These are phyloP conservation scores for Paracyclopina nana DNA, from an alignment of 1,140 invertebrate species.

Conservation along the genomic window DNA sequence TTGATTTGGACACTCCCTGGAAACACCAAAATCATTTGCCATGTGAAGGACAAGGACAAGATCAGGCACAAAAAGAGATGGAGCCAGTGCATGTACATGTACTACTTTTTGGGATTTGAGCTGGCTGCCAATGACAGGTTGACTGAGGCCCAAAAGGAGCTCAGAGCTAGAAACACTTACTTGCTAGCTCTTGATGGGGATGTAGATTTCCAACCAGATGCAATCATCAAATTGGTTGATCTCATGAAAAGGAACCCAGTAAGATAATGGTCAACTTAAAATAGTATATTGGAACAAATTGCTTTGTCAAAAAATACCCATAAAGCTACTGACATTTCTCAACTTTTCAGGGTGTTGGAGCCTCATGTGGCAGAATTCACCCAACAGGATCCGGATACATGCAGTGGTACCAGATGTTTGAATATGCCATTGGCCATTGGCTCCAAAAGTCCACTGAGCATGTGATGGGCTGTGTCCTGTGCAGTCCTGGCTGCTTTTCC, in stretches of 20 bases:
- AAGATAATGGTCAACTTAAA: no score
- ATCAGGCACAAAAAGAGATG: conserved; percentile 27
- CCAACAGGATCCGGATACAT: conserved; percentile 25
- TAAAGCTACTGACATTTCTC: no score
- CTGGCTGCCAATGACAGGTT: conserved; percentile 29
- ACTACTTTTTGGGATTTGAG: conserved; percentile 37
- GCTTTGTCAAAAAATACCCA: no score
- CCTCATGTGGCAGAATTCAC: conserved; percentile 29
- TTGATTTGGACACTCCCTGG: conserved; percentile 24
- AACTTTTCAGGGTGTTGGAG: no score
- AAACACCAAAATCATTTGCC: conserved; percentile 25
- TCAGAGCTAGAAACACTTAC: conserved; percentile 34
- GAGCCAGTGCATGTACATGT: conserved; percentile 40
- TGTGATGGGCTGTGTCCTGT: conserved; percentile 42
- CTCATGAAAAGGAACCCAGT: conserved; percentile 34
- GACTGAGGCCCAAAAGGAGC: conserved; percentile 25
- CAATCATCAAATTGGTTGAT: conserved; percentile 32
- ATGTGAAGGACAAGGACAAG: conserved; percentile 23
- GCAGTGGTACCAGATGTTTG: conserved; percentile 45
- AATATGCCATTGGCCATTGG: conserved; percentile 45
- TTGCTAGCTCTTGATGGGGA: conserved; percentile 35
- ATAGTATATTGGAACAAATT: no score
- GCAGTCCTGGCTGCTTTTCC: conserved; percentile 40
- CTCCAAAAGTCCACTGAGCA: conserved; percentile 44
- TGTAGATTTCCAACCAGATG: conserved; percentile 34